Percentiles rank a stretch among this genome's conserved stretches.
Conservation (phyloP, 1,140 invertebrate species). For the Cataglyphis hispanica region DNA sequence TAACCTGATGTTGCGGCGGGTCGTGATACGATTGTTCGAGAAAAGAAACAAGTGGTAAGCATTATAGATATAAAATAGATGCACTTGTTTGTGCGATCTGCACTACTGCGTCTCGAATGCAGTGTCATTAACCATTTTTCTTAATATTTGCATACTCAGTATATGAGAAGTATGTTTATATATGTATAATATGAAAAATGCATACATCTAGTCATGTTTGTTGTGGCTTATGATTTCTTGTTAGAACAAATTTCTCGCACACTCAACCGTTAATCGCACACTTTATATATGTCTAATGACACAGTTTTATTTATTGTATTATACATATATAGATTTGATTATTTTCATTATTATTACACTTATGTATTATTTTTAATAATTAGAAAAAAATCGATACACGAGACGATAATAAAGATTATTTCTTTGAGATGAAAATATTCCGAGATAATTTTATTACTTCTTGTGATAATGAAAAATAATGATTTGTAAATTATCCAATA, state of each 20-base stretch:
- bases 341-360: conserved; percentile 6
- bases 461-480: background rate
- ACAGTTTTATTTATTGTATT: conserved; percentile 11
- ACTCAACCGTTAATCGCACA: background rate
- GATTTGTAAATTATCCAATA: background rate
- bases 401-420: background rate
- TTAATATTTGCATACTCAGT: background rate
- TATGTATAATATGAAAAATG: background rate
- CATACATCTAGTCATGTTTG: background rate
- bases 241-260: background rate
- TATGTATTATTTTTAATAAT: background rate
- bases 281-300: background rate
- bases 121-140: conserved; percentile 33
- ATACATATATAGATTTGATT: conserved; percentile 1
- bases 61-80: conserved; percentile 8
- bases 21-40: conserved; percentile 2
- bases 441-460: conserved; percentile 1
- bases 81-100: conserved; percentile 57
- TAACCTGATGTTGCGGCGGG: conserved; percentile 15
- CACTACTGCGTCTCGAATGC: conserved; percentile 43
- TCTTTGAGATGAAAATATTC: background rate
- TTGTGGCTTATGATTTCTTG: background rate
- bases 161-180: conserved; percentile 1
- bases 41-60: conserved; percentile 31
- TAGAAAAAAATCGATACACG: background rate